These are phyloP conservation scores for Ichneumoninae sp. DNA, from an alignment of 2,888 invertebrate genomes.

Conservation along the genomic window DNA sequence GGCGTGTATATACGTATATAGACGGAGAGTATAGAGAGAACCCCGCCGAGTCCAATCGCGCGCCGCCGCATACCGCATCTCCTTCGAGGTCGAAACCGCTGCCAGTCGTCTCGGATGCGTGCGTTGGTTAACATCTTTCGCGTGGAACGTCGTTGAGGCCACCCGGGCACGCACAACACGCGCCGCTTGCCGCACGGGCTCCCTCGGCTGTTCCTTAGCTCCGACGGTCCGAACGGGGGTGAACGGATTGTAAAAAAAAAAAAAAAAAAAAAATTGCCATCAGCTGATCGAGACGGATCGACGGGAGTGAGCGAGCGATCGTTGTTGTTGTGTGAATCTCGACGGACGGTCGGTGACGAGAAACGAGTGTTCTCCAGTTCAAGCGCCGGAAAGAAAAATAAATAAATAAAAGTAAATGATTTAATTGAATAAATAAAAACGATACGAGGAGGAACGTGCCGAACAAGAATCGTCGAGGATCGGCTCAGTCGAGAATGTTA, in stretches of 20 bases:
- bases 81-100: constrained; percentile 52
- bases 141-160: constrained; percentile 23
- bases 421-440: background rate
- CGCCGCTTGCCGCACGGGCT: no score
- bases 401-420: no score
- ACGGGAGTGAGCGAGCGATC: background rate
- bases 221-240: background rate
- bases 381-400: background rate
- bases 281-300: background rate
- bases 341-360: background rate
- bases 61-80: constrained; percentile 64
- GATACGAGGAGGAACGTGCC: background rate
- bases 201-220: background rate
- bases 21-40: background rate
- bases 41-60: constrained; percentile 35
- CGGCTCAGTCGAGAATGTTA: no score
- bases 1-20: background rate
- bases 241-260: background rate
- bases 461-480: background rate
- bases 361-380: background rate
- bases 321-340: background rate
- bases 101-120: constrained; percentile 81
- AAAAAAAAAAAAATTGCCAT: background rate
- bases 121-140: constrained; percentile 77
- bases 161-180: background rate